These are phyloP conservation scores for Hirtodrosophila duncani DNA, from an alignment of 2,888 invertebrate species.

Conservation along the genomic window DNA sequence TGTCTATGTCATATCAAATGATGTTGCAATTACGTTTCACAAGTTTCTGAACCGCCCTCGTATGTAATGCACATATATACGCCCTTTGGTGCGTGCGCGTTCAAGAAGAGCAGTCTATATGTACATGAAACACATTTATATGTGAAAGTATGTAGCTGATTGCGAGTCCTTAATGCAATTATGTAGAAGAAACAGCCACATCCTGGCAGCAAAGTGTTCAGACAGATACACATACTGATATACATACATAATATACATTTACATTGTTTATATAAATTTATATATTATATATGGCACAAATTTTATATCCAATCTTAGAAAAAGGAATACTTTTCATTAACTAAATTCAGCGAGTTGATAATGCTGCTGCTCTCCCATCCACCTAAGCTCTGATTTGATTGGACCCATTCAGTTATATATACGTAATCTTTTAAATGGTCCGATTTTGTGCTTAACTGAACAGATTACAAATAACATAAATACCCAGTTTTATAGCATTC, in stretches of 20 bases:
- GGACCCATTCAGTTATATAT: constrained; percentile 23
- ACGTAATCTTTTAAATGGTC: too few relatives aligned
- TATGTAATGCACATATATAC: too few relatives aligned
- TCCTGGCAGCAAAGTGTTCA: not conserved
- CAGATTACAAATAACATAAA: constrained; percentile 16
- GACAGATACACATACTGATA: constrained; percentile 16
- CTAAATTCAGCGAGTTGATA: constrained; percentile 48
- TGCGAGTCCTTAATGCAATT: constrained; percentile 59
- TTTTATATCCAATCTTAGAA: too few relatives aligned
- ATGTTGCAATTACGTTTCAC: too few relatives aligned
- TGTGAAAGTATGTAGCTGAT: constrained; percentile 6
- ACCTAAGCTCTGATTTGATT: constrained; percentile 25
- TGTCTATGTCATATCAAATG: too few relatives aligned
- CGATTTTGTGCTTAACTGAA: too few relatives aligned
- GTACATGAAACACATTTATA: not conserved
- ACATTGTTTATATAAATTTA: too few relatives aligned
- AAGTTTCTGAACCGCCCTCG: too few relatives aligned
- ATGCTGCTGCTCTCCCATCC: too few relatives aligned
- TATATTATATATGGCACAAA: too few relatives aligned
- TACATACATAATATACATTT: too few relatives aligned
- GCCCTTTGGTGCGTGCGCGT: constrained; percentile 33
- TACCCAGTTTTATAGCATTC: constrained; percentile 21
- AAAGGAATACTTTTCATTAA: constrained; percentile 29
- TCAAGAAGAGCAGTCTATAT: constrained; percentile 20
- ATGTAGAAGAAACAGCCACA: constrained; percentile 14